Evolutionary conservation across 2,113 vertebrate genomes (phyloP), one percentile per base, ranked within the genome.

Genomic region (Entelurus aequoreus): DNA sequence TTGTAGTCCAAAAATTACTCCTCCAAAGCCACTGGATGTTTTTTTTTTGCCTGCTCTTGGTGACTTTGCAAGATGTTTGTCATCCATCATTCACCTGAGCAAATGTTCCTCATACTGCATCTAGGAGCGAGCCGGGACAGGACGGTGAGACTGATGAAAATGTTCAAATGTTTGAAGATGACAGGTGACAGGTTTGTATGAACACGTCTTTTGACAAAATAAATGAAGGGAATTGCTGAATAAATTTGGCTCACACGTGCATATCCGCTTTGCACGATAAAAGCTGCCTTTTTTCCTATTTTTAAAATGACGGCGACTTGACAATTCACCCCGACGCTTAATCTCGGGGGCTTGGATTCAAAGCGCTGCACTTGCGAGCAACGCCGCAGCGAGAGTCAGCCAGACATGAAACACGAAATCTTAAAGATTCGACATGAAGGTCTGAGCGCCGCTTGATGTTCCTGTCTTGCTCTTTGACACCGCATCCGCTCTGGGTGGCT

Each of bases 121-220:
- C 84, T 83, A 83, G 85, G 79, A 84, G 81, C 80, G 76, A 73
- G 68, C 73, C 70, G 72, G 76, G 72, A 66, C 56, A 80, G 73
- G 72, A 48, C 35, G 15, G 14, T 12, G 8, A 15, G 28, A 60
- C 54, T 16, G n/a, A 57, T 19, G 16, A 44, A 44, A 44, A 12
- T 49, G 15, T 50, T 38, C 47, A n/a, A 28, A 14, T 49, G 48
- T 47, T 58, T 58, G 3, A 8, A 14, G 19, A 60, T 61, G 60
- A 49, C 60, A 61, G 60, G 12, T 57, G 21, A 40, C 19, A 55
- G 47, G 46, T 53, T 62, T 7, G 28, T 68, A 48, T 75, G 62
- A 56, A 67, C 62, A 12, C 21, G 14, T 56, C 37, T 57, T 76
- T 13, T 64, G 56, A 42, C 51, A 37, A 40, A 47, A 53, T 44